phyloP scores from a whole-genome alignment of 2,797 vertebrate genomes.

The Rhyacichthys aspro region DNA sequence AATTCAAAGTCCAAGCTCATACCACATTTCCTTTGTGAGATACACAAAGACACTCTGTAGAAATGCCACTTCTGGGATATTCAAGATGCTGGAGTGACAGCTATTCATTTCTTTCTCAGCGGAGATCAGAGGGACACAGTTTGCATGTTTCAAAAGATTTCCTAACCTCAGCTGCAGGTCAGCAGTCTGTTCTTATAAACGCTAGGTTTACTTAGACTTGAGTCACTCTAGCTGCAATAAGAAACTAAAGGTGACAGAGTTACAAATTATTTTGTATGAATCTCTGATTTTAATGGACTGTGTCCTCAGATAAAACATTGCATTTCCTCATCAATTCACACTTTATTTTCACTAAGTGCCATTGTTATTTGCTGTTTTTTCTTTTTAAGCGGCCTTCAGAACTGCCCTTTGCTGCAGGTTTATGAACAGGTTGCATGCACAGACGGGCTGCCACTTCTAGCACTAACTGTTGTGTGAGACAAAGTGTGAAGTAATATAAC shows the following conservation, averaged over 20 bases:
- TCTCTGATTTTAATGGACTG: constrained; percentile 2
- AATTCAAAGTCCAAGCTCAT: not conserved
- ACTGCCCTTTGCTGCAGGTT: constrained; percentile 52
- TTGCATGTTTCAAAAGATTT: constrained; percentile 45
- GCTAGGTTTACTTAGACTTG: constrained; percentile 39
- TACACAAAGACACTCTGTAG: constrained; percentile 20
- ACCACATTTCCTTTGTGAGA: not conserved
- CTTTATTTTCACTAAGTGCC: constrained; percentile 13
- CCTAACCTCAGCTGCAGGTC: constrained; percentile 40
- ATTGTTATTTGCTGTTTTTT: constrained; percentile 29
- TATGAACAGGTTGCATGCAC: constrained; percentile 57
- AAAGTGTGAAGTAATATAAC: constrained; percentile 62
- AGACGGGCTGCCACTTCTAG: constrained; percentile 59
- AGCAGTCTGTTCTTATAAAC: constrained; percentile 40
- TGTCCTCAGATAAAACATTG: not conserved
- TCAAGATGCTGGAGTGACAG: constrained; percentile 24
- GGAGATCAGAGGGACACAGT: constrained; percentile 32
- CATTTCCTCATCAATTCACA: constrained; percentile 6
- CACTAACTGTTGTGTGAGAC: constrained; percentile 60
- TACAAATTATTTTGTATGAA: constrained; percentile 9
- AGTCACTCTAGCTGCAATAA: constrained; percentile 6
- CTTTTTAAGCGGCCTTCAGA: constrained; percentile 7
- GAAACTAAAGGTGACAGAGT: not conserved
- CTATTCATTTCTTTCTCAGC: constrained; percentile 36
- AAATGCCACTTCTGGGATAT: constrained; percentile 29